These are phyloP conservation scores for Crax fasciolata DNA, from an alignment of 2,797 vertebrate genomes.

Conservation along the genomic window DNA sequence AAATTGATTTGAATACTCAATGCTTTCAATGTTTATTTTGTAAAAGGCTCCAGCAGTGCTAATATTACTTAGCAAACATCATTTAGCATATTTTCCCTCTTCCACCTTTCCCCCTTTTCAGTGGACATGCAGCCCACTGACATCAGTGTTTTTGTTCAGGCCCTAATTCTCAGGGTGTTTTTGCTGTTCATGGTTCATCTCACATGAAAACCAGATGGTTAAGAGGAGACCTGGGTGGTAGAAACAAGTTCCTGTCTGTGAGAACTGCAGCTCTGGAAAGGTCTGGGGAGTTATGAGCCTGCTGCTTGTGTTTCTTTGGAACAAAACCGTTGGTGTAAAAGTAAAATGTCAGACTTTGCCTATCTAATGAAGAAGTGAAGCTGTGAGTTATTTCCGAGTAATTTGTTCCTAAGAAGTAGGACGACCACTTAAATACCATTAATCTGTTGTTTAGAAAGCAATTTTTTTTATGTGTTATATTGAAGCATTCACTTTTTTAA, in stretches of 20 bases:
- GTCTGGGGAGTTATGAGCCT: neutral
- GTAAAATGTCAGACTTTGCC: neutral
- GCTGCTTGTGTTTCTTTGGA: neutral
- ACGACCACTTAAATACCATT: neutral
- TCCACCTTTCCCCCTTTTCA: neutral
- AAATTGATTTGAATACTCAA: neutral
- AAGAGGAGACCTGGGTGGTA: slow-evolving; percentile 63
- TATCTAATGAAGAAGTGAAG: neutral
- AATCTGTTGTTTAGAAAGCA: neutral
- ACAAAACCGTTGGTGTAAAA: neutral
- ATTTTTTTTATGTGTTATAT: neutral
- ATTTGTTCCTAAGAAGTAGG: neutral
- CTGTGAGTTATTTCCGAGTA: neutral
- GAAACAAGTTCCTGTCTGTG: neutral
- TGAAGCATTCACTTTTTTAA: neutral
- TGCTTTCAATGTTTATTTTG: neutral
- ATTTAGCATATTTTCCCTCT: neutral
- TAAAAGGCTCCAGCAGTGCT: neutral
- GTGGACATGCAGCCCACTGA: slow-evolving; percentile 55
- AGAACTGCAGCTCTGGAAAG: neutral
- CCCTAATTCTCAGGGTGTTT: slow-evolving; percentile 39
- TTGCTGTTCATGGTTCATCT: slow-evolving; percentile 40
- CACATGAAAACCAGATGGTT: slow-evolving; percentile 44
- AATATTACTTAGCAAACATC: neutral
- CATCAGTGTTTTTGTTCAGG: slow-evolving; percentile 29